Percentiles rank a stretch among this genome's conserved stretches.
Conservation (phyloP, 1,140 invertebrate genomes). For the Ylistrum balloti region DNA sequence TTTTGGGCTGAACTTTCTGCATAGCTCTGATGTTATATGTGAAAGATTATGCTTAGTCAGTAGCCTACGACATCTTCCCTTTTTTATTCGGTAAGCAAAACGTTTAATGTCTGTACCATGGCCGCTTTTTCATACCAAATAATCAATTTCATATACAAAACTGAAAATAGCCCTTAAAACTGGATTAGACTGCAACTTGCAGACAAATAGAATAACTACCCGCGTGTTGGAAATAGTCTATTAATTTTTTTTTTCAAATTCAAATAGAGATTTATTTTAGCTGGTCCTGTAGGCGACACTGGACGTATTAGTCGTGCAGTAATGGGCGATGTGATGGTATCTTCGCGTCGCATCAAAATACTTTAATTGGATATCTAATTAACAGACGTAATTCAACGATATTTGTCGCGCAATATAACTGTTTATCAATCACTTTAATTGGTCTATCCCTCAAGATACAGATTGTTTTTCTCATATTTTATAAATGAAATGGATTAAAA, state of each 20-base stretch:
- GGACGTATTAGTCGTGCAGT: background rate
- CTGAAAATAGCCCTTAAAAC: too few relatives aligned
- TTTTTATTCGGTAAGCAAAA: too few relatives aligned
- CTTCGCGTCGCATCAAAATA: background rate
- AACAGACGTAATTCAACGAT: background rate
- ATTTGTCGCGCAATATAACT: background rate
- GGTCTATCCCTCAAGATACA: background rate
- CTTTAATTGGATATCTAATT: slow-evolving; percentile 14
- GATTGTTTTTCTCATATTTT: slow-evolving; percentile 17
- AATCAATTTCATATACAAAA: too few relatives aligned
- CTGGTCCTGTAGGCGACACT: background rate
- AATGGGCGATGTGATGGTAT: background rate
- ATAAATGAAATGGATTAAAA: slow-evolving; percentile 11
- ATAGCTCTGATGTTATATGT: too few relatives aligned
- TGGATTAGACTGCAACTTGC: too few relatives aligned
- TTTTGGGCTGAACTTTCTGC: too few relatives aligned
- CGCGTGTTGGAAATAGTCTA: background rate
- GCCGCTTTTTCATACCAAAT: too few relatives aligned
- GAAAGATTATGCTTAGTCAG: too few relatives aligned
- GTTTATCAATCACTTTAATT: background rate
- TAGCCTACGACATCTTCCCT: too few relatives aligned
- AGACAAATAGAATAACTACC: background rate
- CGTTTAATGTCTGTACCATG: too few relatives aligned
- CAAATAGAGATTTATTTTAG: slow-evolving; percentile 19
- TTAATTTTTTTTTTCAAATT: background rate